phyloP scores from a whole-genome alignment of 2,888 invertebrate genomes.

The Cryptocephalus primarius region DNA sequence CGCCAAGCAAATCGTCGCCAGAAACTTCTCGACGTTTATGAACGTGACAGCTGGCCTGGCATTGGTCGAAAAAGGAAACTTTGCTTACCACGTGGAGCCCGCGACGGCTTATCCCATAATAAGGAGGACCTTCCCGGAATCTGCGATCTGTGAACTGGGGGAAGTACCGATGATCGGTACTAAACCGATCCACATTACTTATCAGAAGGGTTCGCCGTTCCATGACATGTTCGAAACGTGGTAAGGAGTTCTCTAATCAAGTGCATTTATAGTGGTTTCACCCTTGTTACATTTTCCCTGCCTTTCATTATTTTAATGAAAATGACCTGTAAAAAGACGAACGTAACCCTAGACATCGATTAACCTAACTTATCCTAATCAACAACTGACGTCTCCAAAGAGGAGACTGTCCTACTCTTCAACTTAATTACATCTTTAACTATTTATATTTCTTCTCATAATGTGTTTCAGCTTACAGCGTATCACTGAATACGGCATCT shows the following conservation, averaged over 20 bases:
- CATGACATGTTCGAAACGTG: too few relatives aligned
- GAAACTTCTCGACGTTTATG: slow-evolving; percentile 21
- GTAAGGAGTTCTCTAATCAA: too few relatives aligned
- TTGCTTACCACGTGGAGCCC: slow-evolving; percentile 32
- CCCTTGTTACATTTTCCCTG: too few relatives aligned
- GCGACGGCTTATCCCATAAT: slow-evolving; percentile 30
- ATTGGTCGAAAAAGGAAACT: slow-evolving; percentile 24
- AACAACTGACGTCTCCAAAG: too few relatives aligned
- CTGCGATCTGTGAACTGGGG: slow-evolving; percentile 28
- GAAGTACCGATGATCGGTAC: slow-evolving; percentile 26
- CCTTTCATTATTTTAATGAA: too few relatives aligned
- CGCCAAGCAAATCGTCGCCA: neutral
- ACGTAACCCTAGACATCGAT: too few relatives aligned
- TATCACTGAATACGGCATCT: slow-evolving; percentile 25
- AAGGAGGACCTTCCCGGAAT: slow-evolving; percentile 23
- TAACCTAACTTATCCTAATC: too few relatives aligned
- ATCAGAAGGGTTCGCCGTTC: slow-evolving; percentile 29
- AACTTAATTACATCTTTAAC: too few relatives aligned
- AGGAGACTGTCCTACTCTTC: too few relatives aligned
- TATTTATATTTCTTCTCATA: too few relatives aligned
- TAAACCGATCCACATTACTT: slow-evolving; percentile 21
- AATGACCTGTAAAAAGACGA: too few relatives aligned
- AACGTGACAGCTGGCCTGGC: slow-evolving; percentile 21
- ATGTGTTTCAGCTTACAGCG: slow-evolving; percentile 22
- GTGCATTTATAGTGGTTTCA: too few relatives aligned